Evolutionary conservation across 2,113 vertebrate genomes (phyloP).

Genomic region (Excalfactoria chinensis): DNA sequence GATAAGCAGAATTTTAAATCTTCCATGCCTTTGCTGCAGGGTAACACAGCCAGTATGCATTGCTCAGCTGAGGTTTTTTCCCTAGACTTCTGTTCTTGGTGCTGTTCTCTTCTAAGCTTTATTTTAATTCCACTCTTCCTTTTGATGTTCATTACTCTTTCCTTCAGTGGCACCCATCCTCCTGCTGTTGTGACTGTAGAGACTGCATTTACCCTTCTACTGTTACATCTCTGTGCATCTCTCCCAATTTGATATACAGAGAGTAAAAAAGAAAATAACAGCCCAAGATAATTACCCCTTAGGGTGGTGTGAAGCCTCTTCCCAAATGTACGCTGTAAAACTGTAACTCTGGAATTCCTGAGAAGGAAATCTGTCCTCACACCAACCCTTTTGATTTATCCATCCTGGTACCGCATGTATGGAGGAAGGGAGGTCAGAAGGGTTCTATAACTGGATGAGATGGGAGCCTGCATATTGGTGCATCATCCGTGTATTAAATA

Average conservation of each 20-base stretch:
- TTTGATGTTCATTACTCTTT: slow-evolving; percentile 10
- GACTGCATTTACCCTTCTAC: background rate
- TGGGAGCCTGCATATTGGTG: background rate
- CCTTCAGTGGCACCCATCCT: slow-evolving; percentile 50
- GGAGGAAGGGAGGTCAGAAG: accelerated
- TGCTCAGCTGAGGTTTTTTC: background rate
- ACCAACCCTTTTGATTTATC: background rate
- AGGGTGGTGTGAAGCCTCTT: background rate
- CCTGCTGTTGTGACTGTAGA: slow-evolving; percentile 44
- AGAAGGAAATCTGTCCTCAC: background rate
- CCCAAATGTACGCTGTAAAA: accelerated
- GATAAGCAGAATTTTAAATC: background rate
- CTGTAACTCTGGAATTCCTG: background rate
- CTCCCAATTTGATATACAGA: slow-evolving; percentile 59
- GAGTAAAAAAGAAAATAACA: slow-evolving; percentile 32
- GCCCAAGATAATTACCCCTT: background rate
- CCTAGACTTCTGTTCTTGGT: slow-evolving; percentile 10
- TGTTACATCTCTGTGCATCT: slow-evolving; percentile 13
- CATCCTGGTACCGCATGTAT: accelerated
- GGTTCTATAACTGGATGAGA: background rate
- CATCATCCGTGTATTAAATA: background rate
- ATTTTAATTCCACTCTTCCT: slow-evolving; percentile 42
- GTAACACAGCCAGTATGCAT: background rate
- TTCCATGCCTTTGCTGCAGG: background rate
- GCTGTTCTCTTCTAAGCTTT: background rate